Percentiles rank a stretch among this genome's conserved stretches.
Conservation (phyloP, 2,888 invertebrate genomes). For the Scrobipalpa costella region DNA sequence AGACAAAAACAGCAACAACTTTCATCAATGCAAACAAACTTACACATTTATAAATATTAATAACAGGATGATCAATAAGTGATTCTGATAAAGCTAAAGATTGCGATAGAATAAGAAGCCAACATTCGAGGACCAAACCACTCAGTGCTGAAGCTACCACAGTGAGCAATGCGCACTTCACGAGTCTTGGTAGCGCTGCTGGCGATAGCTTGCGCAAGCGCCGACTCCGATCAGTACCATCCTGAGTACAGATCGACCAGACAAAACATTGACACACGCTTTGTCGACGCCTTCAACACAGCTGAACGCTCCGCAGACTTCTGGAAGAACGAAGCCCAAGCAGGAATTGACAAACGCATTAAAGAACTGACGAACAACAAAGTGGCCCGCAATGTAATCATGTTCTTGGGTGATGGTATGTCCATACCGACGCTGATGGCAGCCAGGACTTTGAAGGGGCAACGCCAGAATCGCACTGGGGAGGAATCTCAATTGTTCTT, state of each 20-base stretch:
- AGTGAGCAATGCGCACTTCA: conserved; percentile 5
- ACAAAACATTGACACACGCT: conserved; percentile 12
- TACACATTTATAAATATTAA: background rate
- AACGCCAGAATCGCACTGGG: conserved; percentile 74
- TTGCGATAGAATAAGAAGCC: conserved; percentile 10
- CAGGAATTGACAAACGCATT: conserved; percentile 58
- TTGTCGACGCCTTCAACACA: conserved; percentile 20
- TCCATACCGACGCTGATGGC: conserved; percentile 85
- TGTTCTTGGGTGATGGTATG: conserved; percentile 90
- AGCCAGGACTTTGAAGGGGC: conserved; percentile 83
- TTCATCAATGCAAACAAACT: background rate
- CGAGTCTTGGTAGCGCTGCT: background rate
- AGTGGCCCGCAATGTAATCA: conserved; percentile 79
- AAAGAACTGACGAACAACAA: conserved; percentile 46
- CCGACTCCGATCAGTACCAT: conserved; percentile 40
- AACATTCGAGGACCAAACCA: background rate
- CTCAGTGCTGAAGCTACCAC: background rate
- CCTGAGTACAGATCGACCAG: conserved; percentile 21
- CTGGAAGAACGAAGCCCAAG: conserved; percentile 69
- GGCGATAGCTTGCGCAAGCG: conserved; percentile 21
- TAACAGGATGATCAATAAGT: background rate
- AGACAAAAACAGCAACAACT: background rate
- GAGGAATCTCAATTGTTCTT: conserved; percentile 82
- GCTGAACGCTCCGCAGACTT: conserved; percentile 45
- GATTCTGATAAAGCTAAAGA: background rate